Base-by-base conservation (phyloP, 2,113 vertebrate species). In the Lontra canadensis region DNA sequence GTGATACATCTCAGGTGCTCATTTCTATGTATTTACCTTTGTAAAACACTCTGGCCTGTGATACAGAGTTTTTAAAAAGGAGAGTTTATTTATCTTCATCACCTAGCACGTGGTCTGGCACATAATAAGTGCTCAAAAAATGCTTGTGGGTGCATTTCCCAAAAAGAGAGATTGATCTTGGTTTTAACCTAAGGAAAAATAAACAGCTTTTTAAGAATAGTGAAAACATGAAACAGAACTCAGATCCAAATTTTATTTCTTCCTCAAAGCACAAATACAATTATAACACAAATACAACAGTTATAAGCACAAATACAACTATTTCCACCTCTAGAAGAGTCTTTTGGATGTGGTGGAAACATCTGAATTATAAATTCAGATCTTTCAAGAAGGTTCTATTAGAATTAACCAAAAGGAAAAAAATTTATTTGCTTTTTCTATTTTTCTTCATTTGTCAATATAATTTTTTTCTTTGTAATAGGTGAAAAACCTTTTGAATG, bases 401-500 rank as follows among this genome's bases (percentile, higher is more conserved):
- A 86, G 71, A 87, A 61, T 91, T 95, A 85, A 61, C 34, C 31
- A 91, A 36, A 94, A 96, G 86, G 52, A 90, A 94, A 39, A 71
- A 42, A 65, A 1, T 7, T 36, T 55, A 39, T 57, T 94, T 92
- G 29, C 7, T 83, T 86, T 98, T 94, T 29, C 63, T 52, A 4
- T 73, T 36, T 95, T 97, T 97, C 82, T 97, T 52, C 44, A 86
- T 36, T 47, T 82, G 94, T 94, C 31, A 31, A 88, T 9, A 47
- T 76, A 80, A 96, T 88, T 47, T 71, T 96, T 96, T 49, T 98
- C 95, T 98, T 98, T 86, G 95, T 92, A 97, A 97, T 97, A 99
- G 99, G 99, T 98, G 99, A 99, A 99, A 99, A 99, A 97, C 99
- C 99, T 1, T 99, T 99, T 90, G 99, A 99, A 98, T 99, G 99